Evolutionary conservation across 1,140 invertebrate species (phyloP).

Genomic region (Oryzaephilus surinamensis): DNA sequence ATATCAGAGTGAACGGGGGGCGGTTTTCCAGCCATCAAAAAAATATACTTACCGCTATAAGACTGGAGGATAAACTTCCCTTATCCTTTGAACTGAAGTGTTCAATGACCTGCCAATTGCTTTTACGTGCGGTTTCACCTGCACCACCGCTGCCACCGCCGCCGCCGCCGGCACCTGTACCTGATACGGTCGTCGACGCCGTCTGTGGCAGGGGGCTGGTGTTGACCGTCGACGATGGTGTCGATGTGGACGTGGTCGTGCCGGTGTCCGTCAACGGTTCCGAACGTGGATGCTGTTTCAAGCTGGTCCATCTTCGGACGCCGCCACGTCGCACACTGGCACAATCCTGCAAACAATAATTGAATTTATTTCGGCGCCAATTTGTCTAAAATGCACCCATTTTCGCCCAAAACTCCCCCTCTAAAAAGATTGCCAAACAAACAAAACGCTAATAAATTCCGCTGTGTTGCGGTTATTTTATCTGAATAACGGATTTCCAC

Average conservation of each 20-base stretch:
- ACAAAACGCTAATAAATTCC: too few species aligned
- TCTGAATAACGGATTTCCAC: too few species aligned
- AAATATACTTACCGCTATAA: slow-evolving; percentile 41
- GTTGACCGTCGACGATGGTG: slow-evolving; percentile 37
- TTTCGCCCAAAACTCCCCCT: too few species aligned
- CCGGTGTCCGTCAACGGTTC: slow-evolving; percentile 28
- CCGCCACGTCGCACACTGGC: slow-evolving; percentile 28
- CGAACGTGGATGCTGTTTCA: slow-evolving; percentile 36
- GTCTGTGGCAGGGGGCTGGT: slow-evolving; percentile 30
- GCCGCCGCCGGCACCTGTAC: slow-evolving; percentile 26
- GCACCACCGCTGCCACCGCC: slow-evolving; percentile 1
- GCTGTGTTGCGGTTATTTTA: too few species aligned
- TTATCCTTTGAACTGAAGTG: slow-evolving; percentile 49
- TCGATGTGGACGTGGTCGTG: slow-evolving; percentile 31
- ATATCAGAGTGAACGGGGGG: too few species aligned
- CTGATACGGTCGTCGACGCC: too few species aligned
- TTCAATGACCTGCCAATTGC: slow-evolving; percentile 82
- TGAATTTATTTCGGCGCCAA: too few species aligned
- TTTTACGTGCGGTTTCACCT: slow-evolving; percentile 54
- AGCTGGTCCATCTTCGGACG: slow-evolving; percentile 40
- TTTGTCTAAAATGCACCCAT: too few species aligned
- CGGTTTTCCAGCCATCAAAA: not conserved
- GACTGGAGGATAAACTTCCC: slow-evolving; percentile 40
- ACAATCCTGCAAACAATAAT: slow-evolving; percentile 27
- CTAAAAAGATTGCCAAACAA: too few species aligned